Evolutionary conservation across 2,888 invertebrate genomes (phyloP).

Genomic region (Heliconius cydno): DNA sequence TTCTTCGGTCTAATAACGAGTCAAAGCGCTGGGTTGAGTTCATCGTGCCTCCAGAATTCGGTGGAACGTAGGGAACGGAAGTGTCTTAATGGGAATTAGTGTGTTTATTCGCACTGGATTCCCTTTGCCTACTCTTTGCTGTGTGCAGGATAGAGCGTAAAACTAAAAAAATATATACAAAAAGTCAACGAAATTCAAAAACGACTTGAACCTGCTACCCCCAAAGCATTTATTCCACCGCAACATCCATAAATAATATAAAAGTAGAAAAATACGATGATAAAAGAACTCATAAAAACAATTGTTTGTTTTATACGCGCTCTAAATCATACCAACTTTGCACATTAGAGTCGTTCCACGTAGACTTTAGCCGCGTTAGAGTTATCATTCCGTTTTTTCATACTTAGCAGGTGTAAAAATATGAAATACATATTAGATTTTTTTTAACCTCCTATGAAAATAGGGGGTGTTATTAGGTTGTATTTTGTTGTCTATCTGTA

Average conservation of each 20-base stretch:
- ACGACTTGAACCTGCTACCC: background rate
- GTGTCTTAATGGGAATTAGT: too few species aligned
- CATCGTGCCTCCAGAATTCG: too few species aligned
- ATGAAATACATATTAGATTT: background rate
- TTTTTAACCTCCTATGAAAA: background rate
- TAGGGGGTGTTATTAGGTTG: background rate
- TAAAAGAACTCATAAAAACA: conserved; percentile 17
- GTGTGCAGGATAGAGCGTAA: background rate
- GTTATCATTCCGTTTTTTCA: conserved; percentile 5
- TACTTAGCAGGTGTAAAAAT: background rate
- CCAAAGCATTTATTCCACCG: too few species aligned
- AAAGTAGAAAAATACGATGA: background rate
- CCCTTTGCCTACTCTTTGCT: background rate
- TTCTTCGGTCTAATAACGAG: background rate
- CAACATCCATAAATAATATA: background rate
- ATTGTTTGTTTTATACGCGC: conserved; percentile 24
- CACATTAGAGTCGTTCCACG: conserved; percentile 21
- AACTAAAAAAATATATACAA: background rate
- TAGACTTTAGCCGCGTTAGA: conserved; percentile 2
- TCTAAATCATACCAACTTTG: conserved; percentile 20
- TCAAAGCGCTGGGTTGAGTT: background rate
- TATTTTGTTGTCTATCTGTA: background rate
- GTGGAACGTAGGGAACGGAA: too few species aligned
- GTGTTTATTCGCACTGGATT: too few species aligned
- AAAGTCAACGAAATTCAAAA: background rate